Conservation (phyloP, 2,888 invertebrate species). For the Chymomyza caudatula region DNA sequence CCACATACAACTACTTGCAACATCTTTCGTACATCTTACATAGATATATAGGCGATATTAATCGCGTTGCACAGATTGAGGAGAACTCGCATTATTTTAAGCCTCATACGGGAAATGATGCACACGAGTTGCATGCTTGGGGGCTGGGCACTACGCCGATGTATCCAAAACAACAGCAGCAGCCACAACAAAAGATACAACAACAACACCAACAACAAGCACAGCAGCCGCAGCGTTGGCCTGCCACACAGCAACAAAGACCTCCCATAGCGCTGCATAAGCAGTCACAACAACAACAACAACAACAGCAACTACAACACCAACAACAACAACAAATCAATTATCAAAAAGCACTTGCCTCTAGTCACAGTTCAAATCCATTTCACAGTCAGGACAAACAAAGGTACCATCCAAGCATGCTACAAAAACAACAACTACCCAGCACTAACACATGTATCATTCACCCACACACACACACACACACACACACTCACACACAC, state of each 20-base stretch:
- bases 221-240: slow-evolving; percentile 39
- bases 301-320: slow-evolving; percentile 36
- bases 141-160: slow-evolving; percentile 79
- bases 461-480: slow-evolving; percentile 16
- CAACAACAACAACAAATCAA: slow-evolving; percentile 54
- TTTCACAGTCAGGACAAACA: slow-evolving; percentile 71
- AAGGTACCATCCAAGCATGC: slow-evolving; percentile 64
- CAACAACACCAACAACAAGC: slow-evolving; percentile 36
- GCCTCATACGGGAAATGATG: slow-evolving; percentile 79
- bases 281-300: slow-evolving; percentile 27
- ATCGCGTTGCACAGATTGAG: slow-evolving; percentile 81
- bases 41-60: slow-evolving; percentile 81
- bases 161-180: slow-evolving; percentile 40
- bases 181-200: slow-evolving; percentile 50
- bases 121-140: slow-evolving; percentile 82
- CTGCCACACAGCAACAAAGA: slow-evolving; percentile 62
- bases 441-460: slow-evolving; percentile 15
- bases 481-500: slow-evolving; percentile 13
- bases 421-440: slow-evolving; percentile 2
- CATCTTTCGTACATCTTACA: slow-evolving; percentile 25
- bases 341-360: slow-evolving; percentile 67
- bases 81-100: slow-evolving; percentile 78
- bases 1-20: slow-evolving; percentile 4
- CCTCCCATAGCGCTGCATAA: slow-evolving; percentile 42
- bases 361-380: slow-evolving; percentile 77